Evolutionary conservation across 2,888 invertebrate genomes (phyloP).

Genomic region (Diploptera punctata): DNA sequence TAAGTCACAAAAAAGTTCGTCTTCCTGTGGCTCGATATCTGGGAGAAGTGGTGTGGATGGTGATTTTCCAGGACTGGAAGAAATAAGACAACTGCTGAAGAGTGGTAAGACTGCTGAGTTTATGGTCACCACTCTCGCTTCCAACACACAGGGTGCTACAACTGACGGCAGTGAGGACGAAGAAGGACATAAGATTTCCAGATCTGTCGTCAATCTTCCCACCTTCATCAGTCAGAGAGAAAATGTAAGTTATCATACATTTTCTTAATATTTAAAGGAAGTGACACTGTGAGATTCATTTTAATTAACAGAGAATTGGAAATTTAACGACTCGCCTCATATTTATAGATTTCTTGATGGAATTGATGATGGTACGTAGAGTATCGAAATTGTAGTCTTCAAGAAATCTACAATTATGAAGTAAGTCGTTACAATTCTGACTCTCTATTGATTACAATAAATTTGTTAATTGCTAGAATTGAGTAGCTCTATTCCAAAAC

Average conservation of each 20-base stretch:
- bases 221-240: slow-evolving; percentile 74
- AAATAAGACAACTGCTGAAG: slow-evolving; percentile 71
- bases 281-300: too few relatives aligned
- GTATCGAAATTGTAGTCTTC: too few relatives aligned
- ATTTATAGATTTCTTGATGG: too few relatives aligned
- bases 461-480: too few relatives aligned
- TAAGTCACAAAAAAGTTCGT: slow-evolving; percentile 56
- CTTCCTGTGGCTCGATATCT: slow-evolving; percentile 60
- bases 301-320: too few relatives aligned
- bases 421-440: too few relatives aligned
- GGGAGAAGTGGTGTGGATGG: slow-evolving; percentile 59
- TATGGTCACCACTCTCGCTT: slow-evolving; percentile 66
- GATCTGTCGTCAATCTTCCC: slow-evolving; percentile 76
- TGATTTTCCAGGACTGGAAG: slow-evolving; percentile 69
- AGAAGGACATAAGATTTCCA: slow-evolving; percentile 46
- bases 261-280: too few relatives aligned
- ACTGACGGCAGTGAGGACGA: slow-evolving; percentile 51
- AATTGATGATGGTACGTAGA: too few relatives aligned
- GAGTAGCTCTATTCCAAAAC: too few relatives aligned
- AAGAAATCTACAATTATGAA: too few relatives aligned
- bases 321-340: too few relatives aligned
- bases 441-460: too few relatives aligned
- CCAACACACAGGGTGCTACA: slow-evolving; percentile 55
- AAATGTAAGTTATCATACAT: slow-evolving; percentile 64
- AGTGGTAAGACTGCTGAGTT: slow-evolving; percentile 72